Evolutionary conservation across 2,113 vertebrate species (phyloP), one percentile per base, ranked within the genome.

Genomic region (Tupaia tana): DNA sequence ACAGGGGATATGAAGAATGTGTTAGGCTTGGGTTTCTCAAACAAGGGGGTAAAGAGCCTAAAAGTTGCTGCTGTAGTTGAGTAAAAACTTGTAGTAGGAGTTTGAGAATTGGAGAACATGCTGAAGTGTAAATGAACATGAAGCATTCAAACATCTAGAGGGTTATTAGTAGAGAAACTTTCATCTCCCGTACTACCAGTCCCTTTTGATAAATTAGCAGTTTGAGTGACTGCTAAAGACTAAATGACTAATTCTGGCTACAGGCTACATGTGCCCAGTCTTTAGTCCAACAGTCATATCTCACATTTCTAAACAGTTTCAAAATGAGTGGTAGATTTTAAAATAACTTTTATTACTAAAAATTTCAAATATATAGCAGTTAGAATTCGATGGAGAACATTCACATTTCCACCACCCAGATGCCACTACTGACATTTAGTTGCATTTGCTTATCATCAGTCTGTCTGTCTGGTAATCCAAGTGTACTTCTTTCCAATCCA

Each of bases 1-100:
- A n/a, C 61, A 66, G 29, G 52, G 22, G 89, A 64, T 24, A 70
- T 31, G 27, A 85, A 74, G 66, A 70, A 78, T 31, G 52, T 34
- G 81, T 77, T 82, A 70, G 56, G n/a, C 25, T 67, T 19, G 13
- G 66, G 22, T 92, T 73, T 95, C 58, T 91, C 58, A 86, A 89
- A 58, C 12, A 64, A 74, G 58, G 15, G 34, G 27, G 6, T 58
- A 75, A 56, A 73, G 58, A 82, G 20, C 34, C 77, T 58, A 70
- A 58, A 64, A 31, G 25, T 69, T 31, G 27, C 24, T 25, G 58
- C 34, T 63, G 25, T 25, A 25, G 81, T 81, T 0, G 0, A 59
- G 34, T 27, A 24, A 56, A 91, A 86, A 52, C 19, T 70, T 84
- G 86, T 67, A 83, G 63, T 78, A 69, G 73, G 43, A 34, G 31